Percentiles rank a stretch among this genome's conserved stretches.
These are phyloP conservation scores for Leptocoma aspasia DNA, from an alignment of 2,113 vertebrate genomes.

Conservation along the genomic window DNA sequence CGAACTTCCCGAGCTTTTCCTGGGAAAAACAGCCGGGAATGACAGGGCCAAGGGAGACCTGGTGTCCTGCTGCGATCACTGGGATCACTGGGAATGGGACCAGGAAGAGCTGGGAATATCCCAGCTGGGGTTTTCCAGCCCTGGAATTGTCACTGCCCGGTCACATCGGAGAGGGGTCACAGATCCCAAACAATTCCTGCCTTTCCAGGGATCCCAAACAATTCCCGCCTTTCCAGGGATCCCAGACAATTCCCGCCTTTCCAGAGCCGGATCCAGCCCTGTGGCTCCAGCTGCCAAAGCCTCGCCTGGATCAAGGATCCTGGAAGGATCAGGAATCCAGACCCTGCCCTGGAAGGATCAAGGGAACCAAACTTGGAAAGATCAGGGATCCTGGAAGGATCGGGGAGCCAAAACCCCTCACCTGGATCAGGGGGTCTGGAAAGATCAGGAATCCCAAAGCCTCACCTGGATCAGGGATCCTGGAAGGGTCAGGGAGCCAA, in stretches of 20 bases:
- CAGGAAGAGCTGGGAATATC: not conserved
- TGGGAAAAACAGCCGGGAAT: not conserved
- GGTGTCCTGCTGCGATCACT: not conserved
- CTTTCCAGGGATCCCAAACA: too few relatives aligned
- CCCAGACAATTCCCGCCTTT: too few relatives aligned
- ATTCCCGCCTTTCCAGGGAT: too few relatives aligned
- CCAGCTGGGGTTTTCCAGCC: not conserved
- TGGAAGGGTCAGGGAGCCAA: too few relatives aligned
- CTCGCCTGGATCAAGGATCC: not conserved
- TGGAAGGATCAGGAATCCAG: too few relatives aligned
- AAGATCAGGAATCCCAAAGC: too few relatives aligned
- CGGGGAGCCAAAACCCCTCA: too few relatives aligned
- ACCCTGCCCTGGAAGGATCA: too few relatives aligned
- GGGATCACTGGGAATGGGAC: not conserved
- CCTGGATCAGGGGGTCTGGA: too few relatives aligned
- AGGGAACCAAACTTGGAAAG: too few relatives aligned
- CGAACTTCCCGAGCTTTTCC: not conserved
- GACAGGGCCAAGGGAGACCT: not conserved
- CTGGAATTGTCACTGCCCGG: not conserved
- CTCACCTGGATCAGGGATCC: too few relatives aligned
- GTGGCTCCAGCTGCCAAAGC: not conserved
- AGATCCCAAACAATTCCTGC: not conserved
- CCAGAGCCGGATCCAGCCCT: not conserved
- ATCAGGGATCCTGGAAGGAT: too few relatives aligned
- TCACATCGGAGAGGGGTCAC: not conserved